Evolutionary conservation across 2,113 vertebrate genomes (phyloP).

Genomic region (Marcusenius ussheri): DNA sequence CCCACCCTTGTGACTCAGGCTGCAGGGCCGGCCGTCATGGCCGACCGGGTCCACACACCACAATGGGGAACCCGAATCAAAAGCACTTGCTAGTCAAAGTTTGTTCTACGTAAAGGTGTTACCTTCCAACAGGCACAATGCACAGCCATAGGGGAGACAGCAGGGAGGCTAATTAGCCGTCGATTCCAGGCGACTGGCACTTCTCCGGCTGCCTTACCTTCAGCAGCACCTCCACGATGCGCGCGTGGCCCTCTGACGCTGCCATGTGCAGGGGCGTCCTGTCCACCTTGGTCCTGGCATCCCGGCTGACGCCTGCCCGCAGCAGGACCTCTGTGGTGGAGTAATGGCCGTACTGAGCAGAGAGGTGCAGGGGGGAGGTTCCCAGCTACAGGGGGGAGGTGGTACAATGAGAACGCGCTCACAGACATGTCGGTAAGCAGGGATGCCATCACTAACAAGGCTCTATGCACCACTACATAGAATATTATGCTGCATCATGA

Average conservation of each 20-base stretch:
- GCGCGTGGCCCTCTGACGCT: conserved; percentile 75
- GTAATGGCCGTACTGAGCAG: conserved; percentile 77
- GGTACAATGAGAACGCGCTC: neutral
- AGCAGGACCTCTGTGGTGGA: conserved; percentile 79
- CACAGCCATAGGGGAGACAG: neutral
- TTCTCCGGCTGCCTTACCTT: conserved; percentile 57
- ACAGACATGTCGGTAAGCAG: neutral
- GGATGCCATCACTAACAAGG: neutral
- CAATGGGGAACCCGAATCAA: neutral
- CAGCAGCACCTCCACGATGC: conserved; percentile 77
- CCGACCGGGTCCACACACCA: neutral
- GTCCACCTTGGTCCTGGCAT: conserved; percentile 82
- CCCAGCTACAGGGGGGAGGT: conserved; percentile 59
- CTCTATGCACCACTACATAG: neutral
- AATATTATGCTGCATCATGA: neutral
- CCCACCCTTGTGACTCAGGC: neutral
- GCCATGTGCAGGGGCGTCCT: conserved; percentile 78
- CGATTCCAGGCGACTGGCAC: neutral
- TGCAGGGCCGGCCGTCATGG: neutral
- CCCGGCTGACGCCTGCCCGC: conserved; percentile 76
- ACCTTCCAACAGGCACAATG: neutral
- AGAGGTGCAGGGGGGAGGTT: conserved; percentile 79
- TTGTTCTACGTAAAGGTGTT: neutral
- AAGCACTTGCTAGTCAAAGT: neutral
- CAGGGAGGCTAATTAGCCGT: neutral